A percentile compares a stretch with the other conserved stretches of the same genome.
phyloP scores from a whole-genome alignment of 2,888 invertebrate species.

The Chironomus riparius region DNA sequence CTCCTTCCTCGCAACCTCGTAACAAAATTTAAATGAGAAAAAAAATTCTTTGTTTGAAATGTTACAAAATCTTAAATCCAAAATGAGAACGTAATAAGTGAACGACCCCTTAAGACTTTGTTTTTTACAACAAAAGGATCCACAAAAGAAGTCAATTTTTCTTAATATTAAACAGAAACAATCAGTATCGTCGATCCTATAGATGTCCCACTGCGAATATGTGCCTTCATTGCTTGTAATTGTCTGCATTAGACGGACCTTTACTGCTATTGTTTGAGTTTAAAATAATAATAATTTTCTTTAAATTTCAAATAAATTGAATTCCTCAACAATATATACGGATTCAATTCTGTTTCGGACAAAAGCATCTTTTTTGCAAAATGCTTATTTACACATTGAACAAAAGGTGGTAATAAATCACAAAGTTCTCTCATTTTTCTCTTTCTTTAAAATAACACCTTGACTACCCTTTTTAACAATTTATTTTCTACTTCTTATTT shows the following conservation, averaged over 20 bases:
- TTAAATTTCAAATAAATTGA: slow-evolving; percentile 24
- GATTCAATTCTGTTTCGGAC: background rate
- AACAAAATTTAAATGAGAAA: no score
- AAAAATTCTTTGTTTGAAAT: no score
- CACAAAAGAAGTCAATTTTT: slow-evolving; percentile 24
- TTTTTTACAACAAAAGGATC: slow-evolving; percentile 11
- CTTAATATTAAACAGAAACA: slow-evolving; percentile 25
- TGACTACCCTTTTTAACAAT: slow-evolving; percentile 14
- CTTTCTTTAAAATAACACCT: slow-evolving; percentile 1
- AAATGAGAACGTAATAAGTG: no score
- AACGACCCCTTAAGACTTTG: no score
- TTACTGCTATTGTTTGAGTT: background rate
- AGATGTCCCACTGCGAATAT: background rate
- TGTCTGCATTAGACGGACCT: slow-evolving; percentile 18
- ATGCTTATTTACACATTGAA: slow-evolving; percentile 15
- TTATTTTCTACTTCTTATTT: background rate
- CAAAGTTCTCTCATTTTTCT: background rate
- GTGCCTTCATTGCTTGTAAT: slow-evolving; percentile 24
- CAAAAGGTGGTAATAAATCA: slow-evolving; percentile 24
- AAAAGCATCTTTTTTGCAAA: slow-evolving; percentile 6
- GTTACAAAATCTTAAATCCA: no score
- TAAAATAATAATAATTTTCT: slow-evolving; percentile 9
- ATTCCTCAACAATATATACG: background rate
- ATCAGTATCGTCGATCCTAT: background rate
- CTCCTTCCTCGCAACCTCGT: no score